Evolutionary conservation across 2,888 invertebrate genomes (phyloP), one percentile per base, ranked within the genome.

Genomic region (Heterodera filipjevi): DNA sequence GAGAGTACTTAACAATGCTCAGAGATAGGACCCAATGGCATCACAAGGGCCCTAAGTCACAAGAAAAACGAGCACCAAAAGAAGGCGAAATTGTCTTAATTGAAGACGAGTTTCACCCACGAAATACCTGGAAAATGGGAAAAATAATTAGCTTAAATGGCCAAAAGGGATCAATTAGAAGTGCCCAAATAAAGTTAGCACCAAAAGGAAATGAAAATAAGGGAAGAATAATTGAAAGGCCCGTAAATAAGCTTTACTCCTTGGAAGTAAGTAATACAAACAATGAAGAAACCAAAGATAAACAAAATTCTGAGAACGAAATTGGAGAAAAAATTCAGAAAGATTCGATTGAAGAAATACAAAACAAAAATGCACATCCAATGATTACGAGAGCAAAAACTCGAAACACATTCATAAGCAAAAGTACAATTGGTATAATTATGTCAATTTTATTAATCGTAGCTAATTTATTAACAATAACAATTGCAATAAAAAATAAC

Each of bases 201-300:
- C 6, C 59, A 59, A 27, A 32, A 33, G 71, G 71, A 1, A 71
- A 33, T 1, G 71, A 53, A n/a, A 8, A 0, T 2, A 46, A 33
- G 8, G 64, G 71, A 1, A 76, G 46, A 71, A 22, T 35, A 3
- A 32, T 39, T 22, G 59, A 53, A 22, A 32, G 72, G 22, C 72
- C 72, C 1, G 19, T 72, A 3, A 72, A 72, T 72, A 72, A 72
- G 22, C 22, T 72, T 16, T 72, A 32, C 6, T 32, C 72, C 0
- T 19, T 72, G 0, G 72, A 72, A 22, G 35, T 39, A 12, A 39
- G 12, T 39, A 39, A 39, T 0, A 39, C 33, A 8, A 19, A 19
- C 19, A 19, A 72, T 27, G 1, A 33, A 70, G 39, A 70, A 71
- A 33, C 6, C 27, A 35, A 71, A 16, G 2, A 33, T 27, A 12